Conservation (phyloP, 2,888 invertebrate genomes). For the Tyria jacobaeae region DNA sequence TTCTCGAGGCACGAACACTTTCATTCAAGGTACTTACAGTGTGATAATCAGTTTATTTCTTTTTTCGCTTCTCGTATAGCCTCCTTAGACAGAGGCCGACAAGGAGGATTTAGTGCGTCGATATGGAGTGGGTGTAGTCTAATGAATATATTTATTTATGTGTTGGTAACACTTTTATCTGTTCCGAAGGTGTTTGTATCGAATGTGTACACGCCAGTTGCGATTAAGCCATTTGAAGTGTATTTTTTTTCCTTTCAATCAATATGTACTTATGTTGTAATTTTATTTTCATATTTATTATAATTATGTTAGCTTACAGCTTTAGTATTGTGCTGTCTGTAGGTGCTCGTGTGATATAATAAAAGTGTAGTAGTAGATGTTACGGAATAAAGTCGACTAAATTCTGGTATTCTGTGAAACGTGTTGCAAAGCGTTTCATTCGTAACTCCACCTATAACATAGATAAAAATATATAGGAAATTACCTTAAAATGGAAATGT, state of each 20-base stretch:
- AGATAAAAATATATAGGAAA: too few species aligned
- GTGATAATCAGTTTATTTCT: conserved; percentile 53
- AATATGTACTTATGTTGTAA: conserved; percentile 37
- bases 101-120: conserved; percentile 82
- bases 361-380: too few species aligned
- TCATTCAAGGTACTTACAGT: conserved; percentile 25
- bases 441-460: too few species aligned
- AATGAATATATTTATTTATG: conserved; percentile 86
- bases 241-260: conserved; percentile 32
- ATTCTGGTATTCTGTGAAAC: too few species aligned
- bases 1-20: conserved; percentile 7
- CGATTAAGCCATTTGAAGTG: conserved; percentile 49
- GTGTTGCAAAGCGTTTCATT: too few species aligned
- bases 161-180: conserved; percentile 76
- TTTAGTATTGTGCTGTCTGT: background rate
- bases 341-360: too few species aligned
- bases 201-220: conserved; percentile 50
- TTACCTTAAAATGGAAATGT: too few species aligned
- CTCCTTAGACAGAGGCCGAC: conserved; percentile 74
- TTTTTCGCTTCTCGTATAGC: conserved; percentile 67
- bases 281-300: conserved; percentile 21
- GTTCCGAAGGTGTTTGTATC: conserved; percentile 67
- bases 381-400: too few species aligned
- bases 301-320: too few species aligned
- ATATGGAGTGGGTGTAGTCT: conserved; percentile 85